Base-by-base conservation (phyloP, 2,113 vertebrate genomes). In the Puffinus mauretanicus region DNA sequence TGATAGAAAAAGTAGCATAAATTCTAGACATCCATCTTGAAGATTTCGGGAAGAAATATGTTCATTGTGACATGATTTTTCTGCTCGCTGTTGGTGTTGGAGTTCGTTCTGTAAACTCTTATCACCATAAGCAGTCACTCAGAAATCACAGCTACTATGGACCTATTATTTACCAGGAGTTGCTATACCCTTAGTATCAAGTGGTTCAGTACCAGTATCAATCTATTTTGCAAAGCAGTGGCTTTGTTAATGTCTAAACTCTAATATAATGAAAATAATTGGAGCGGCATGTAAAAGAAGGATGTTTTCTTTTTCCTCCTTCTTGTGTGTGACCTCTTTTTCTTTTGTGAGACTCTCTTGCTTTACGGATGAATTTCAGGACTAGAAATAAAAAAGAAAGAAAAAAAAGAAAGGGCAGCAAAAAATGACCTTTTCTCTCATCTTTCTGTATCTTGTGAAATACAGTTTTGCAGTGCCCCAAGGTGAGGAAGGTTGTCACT, bases 381-480 rank as follows among this genome's bases (percentile, higher is more conserved):
- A 67, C 64, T 29, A 86, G 40, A 77, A 93, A 79, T 10, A 51
- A 55, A 36, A 51, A 34, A 16, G 27, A 30, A 24, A 18, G 32
- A 15, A 25, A 21, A 13, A 24, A 67, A 17, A 49, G 77, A 47
- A 73, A 40, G 73, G 87, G 54, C 75, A 92, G 49, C 9, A 40
- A 82, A 85, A 90, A 66, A 30, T 94, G 94, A 95, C 95, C 96
- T 96, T 96, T 97, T 96, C 92, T 93, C 65, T 97, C 89, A 95
- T 95, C 81, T 94, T 95, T 94, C 92, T 94, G 24, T 92, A 84
- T 94, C 73, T 93, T 91, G 86, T 95, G 95, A 95, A 97, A 95
- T 61, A 82, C 77, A 89, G 95, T 91, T 91, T 96, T 95, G 79
- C 65, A 91, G 73, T 88, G 91, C 91, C 92, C 57, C 86, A 96